These are phyloP conservation scores for Stenolophus ochropezus DNA, from an alignment of 2,888 invertebrate species.

Conservation along the genomic window DNA sequence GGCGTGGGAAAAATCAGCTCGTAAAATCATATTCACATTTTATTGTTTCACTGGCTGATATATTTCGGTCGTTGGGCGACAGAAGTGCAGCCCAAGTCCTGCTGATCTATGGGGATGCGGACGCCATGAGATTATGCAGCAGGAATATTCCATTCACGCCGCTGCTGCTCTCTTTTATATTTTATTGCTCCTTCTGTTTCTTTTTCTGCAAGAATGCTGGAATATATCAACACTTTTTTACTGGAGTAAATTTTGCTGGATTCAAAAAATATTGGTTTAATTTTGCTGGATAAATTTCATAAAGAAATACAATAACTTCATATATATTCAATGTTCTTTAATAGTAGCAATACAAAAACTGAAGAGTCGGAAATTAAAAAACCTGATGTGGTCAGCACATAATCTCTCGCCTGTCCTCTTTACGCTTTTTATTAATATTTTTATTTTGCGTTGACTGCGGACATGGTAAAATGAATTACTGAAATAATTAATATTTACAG, in stretches of 20 bases:
- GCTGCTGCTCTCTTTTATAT: constrained; percentile 29
- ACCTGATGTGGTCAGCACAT: too few species aligned
- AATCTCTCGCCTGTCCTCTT: too few species aligned
- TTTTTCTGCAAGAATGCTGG: neutral
- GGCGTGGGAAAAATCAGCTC: constrained; percentile 55
- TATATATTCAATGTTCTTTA: neutral
- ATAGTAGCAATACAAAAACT: neutral
- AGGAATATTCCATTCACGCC: constrained; percentile 37
- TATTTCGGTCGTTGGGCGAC: constrained; percentile 46
- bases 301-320: neutral
- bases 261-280: constrained; percentile 9
- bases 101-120: constrained; percentile 18
- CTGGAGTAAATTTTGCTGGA: neutral
- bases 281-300: neutral
- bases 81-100: neutral
- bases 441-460: too few species aligned
- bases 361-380: too few species aligned
- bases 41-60: constrained; percentile 55
- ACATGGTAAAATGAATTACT: too few species aligned
- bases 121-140: constrained; percentile 34
- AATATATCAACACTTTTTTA: constrained; percentile 24
- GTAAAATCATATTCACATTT: constrained; percentile 54
- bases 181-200: constrained; percentile 15
- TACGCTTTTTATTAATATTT: too few species aligned
- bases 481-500: too few species aligned